Evolutionary conservation across 2,113 vertebrate species (phyloP), one percentile per base, ranked within the genome.

Genomic region (Rhinolophus sinicus): DNA sequence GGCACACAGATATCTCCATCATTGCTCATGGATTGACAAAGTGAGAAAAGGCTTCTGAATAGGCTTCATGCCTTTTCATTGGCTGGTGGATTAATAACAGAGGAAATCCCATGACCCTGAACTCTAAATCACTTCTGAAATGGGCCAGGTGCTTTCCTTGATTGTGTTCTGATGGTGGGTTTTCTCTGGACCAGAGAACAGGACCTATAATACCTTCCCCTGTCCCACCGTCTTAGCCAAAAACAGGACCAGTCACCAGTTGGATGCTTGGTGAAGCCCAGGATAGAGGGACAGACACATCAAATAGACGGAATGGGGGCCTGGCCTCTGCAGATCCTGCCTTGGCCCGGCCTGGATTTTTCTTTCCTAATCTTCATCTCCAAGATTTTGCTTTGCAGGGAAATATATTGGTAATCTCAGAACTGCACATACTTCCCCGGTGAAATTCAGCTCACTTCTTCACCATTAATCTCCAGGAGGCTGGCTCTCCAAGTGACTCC

Each of bases 401-500:
- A 95, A 88, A 83, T n/a, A 33, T 33, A 75, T 28, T 8, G 18
- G 81, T 86, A 81, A 91, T 50, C 86, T 86, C 91, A 86, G 60
- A 86, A 67, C 44, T 30, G 28, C 44, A 52, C 84, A 88, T 52
- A 72, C 60, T 70, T 88, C 93, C 75, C 91, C 3, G 30, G 82
- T 65, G 94, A 95, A 58, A 72, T 54, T 38, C 88, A 38, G n/a
- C 58, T 60, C 78, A 28, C 84, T 73, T 83, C 65, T 90, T 77
- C 93, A 75, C 80, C 85, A 88, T 81, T 85, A 86, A 60, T 95
- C 97, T 96, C 96, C 70, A 40, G 75, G 91, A 96, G 93, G 72
- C 44, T 96, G 96, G 94, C 86, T 97, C 94, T 81, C 88, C 78
- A 83, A 91, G 86, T 94, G 73, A 67, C 84, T 92, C 86, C 65